Base-by-base conservation (phyloP, 1,140 invertebrate genomes). In the Meloidogyne chitwoodi region DNA sequence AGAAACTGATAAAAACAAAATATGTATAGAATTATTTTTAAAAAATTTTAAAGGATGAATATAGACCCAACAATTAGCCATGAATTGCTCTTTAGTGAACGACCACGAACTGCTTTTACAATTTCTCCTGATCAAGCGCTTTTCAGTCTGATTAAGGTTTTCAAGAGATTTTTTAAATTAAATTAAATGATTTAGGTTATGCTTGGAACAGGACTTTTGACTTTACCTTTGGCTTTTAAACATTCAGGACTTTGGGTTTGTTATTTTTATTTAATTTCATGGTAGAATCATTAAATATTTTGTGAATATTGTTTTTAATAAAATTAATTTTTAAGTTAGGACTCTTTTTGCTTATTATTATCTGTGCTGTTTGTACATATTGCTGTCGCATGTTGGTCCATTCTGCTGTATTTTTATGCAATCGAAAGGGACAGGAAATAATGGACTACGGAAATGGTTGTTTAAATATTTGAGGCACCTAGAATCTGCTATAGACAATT, bases 121-220 rank as follows among this genome's bases (percentile, higher is more conserved):
- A 80, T 81, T 29, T 79, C 73, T 22, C 71, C 83, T 1, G 81
- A 85, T 62, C 77, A 85, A 67, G 83, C 83, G 6, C 80, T 87
- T 62, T 86, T 85, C 38, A 83, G 84, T 62, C 78, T 85, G 84
- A 74, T 87, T 8, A 84, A 87, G 65, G 80, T 74, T 34, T 61
- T n/a, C 67, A 29, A 24, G 2, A 22, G 10, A 22, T 44, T 11
- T 11, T 48, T 27, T 44, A 14, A 26, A 65, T 26, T 80, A 31
- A 19, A 24, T 76, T 19, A 19, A 12, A 6, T 76, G 27, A 27
- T 29, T 27, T 79, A 83, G 74, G 84, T 77, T 2, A 86, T 86
- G 85, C 56, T 86, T n/a, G 85, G 86, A 63, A 87, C 85, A 12
- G 85, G 85, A 14, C 67, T 86, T 1, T 81, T 86, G 0, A 81